Conservation (phyloP, 1,140 invertebrate genomes). For the Camponotus floridanus region DNA sequence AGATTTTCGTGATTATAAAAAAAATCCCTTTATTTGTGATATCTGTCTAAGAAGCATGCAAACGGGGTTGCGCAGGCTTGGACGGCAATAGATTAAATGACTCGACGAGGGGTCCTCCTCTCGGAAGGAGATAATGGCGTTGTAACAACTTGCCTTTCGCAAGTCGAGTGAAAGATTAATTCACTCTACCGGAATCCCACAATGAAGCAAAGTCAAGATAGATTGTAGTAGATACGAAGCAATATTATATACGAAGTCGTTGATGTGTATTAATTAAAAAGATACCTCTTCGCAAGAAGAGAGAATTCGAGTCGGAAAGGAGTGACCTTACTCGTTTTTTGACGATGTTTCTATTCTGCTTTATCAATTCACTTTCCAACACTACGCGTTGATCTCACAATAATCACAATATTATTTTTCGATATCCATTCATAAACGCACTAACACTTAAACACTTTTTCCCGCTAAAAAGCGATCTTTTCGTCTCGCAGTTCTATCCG, state of each 20-base stretch:
- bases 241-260: background rate
- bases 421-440: conserved; percentile 2
- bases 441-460: conserved; percentile 51
- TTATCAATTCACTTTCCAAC: conserved; percentile 4
- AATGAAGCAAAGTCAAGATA: background rate
- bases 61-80: background rate
- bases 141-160: background rate
- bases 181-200: background rate
- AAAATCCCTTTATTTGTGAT: background rate
- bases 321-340: background rate
- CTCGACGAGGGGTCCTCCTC: background rate
- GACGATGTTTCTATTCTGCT: background rate
- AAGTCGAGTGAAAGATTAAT: background rate
- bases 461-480: conserved; percentile 59
- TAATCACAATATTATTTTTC: background rate
- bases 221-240: background rate
- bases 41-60: background rate
- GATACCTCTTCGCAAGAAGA: background rate
- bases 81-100: background rate
- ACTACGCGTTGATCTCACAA: background rate
- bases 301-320: background rate
- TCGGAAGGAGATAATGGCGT: background rate
- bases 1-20: background rate
- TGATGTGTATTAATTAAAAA: background rate
- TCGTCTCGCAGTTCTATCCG: background rate